These are phyloP conservation scores for human DNA, from an alignment of 2,113 vertebrate genomes.

Conservation along the genomic window GRCh38 chr4:97777501-97778000, in stretches of 20 bases:
- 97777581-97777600: not conserved
- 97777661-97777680: not conserved
- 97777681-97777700: not conserved
- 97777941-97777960: no score
- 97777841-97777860: not conserved
- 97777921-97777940: no score
- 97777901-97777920: conserved; percentile 22
- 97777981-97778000: no score
- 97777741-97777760: not conserved
- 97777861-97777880: not conserved
- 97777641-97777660: not conserved
- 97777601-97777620: not conserved
- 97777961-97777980: no score
- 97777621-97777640: not conserved
- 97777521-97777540: not conserved
- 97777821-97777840: not conserved
- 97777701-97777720: not conserved
- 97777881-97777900: not conserved
- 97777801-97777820: not conserved
- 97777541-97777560: not conserved
- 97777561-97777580: not conserved
- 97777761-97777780: not conserved
- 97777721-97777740: not conserved
- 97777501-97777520: not conserved
- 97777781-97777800: not conserved